Conservation (phyloP, 2,113 vertebrate species). For the Rhegmatorhina hoffmannsi region DNA sequence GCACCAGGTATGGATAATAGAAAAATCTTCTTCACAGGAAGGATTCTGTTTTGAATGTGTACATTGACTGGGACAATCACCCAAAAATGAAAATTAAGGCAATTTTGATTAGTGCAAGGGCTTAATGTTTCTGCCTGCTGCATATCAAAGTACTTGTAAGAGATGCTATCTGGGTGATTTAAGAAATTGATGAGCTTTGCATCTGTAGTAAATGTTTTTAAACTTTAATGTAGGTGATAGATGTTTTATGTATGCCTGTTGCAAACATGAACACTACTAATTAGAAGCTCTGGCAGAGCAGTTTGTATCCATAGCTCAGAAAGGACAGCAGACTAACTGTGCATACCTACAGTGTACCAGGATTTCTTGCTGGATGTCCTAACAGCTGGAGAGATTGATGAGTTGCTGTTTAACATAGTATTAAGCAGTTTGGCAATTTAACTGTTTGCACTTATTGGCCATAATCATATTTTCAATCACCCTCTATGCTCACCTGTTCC, state of each 20-base stretch:
- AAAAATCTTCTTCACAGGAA: background rate
- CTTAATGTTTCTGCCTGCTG: background rate
- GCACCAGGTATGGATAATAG: background rate
- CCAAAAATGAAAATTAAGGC: background rate
- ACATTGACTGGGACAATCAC: background rate
- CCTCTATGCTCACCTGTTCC: background rate
- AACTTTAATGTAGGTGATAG: background rate
- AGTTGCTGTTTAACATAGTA: background rate
- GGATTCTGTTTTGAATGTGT: background rate
- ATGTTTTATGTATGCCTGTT: constrained; percentile 4
- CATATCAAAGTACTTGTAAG: background rate
- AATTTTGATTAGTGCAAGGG: background rate
- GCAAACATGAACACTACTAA: background rate
- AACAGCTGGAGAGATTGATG: background rate
- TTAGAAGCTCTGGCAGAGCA: background rate
- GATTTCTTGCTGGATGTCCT: background rate
- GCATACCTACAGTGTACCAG: background rate
- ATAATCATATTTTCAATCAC: background rate
- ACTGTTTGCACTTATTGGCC: background rate
- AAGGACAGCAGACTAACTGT: background rate
- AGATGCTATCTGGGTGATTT: background rate
- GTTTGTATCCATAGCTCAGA: background rate
- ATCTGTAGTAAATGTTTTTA: background rate
- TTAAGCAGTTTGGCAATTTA: background rate
- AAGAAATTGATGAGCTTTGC: constrained; percentile 8